Conservation (phyloP, 2,113 vertebrate species). For the Ammodytes dubius region DNA sequence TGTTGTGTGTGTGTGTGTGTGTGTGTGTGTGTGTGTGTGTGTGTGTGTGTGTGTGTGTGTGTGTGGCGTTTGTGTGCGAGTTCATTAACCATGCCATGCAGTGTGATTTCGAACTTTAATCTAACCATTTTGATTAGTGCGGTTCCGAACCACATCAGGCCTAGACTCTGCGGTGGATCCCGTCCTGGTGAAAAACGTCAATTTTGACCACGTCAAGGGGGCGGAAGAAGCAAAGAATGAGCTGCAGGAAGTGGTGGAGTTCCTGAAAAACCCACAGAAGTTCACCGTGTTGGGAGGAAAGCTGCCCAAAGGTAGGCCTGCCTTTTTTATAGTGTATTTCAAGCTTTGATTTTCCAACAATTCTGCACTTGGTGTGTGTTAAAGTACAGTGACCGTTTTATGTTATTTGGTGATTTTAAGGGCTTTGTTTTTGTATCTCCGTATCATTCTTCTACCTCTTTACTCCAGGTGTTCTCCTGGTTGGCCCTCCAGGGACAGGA, state of each 20-base stretch:
- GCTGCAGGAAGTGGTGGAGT: conserved; percentile 98
- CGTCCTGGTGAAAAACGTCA: conserved; percentile 97
- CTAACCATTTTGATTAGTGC: conserved; percentile 88
- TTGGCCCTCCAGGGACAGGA: conserved; percentile 97
- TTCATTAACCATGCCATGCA: conserved; percentile 50
- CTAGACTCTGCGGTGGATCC: conserved; percentile 97
- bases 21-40: neutral
- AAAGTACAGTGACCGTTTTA: neutral
- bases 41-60: conserved; percentile 37
- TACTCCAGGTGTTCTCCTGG: conserved; percentile 90
- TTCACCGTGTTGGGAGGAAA: conserved; percentile 96
- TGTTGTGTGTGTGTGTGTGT: conserved; percentile 34
- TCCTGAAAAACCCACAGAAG: conserved; percentile 96
- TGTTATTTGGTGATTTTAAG: neutral
- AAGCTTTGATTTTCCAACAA: neutral
- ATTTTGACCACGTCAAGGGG: conserved; percentile 98
- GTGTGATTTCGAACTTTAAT: conserved; percentile 83
- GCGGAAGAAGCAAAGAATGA: conserved; percentile 98
- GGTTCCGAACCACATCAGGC: conserved; percentile 95
- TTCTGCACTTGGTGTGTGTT: neutral
- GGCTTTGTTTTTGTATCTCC: neutral
- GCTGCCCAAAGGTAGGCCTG: conserved; percentile 93
- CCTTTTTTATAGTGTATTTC: neutral
- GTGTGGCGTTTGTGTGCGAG: neutral
- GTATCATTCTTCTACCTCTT: neutral